Evolutionary conservation across 2,113 vertebrate genomes (phyloP).

Genomic region (Neogale vison): DNA sequence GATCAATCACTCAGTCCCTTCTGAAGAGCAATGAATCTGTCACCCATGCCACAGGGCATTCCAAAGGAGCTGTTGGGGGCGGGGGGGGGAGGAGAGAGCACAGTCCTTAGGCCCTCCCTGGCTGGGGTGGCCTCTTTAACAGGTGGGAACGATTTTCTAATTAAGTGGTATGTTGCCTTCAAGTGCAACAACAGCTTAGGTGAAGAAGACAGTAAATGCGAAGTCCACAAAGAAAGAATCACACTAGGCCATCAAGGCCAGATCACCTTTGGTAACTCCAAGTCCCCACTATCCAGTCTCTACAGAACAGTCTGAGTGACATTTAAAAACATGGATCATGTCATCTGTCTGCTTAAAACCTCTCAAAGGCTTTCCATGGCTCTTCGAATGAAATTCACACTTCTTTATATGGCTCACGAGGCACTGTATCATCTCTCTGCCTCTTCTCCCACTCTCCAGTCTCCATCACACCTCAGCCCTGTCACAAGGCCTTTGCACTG

Average conservation of each 20-base stretch:
- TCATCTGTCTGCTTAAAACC: background rate
- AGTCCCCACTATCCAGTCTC: background rate
- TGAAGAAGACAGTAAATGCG: background rate
- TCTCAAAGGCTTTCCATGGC: background rate
- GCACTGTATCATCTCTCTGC: background rate
- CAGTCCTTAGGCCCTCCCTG: background rate
- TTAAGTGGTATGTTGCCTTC: slow-evolving; percentile 52
- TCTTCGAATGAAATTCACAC: background rate
- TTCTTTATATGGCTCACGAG: background rate
- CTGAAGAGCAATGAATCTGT: background rate
- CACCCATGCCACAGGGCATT: background rate
- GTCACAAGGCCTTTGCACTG: background rate
- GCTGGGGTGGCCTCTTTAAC: background rate
- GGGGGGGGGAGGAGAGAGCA: background rate
- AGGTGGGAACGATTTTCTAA: slow-evolving; percentile 40
- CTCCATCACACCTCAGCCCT: background rate
- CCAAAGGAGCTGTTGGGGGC: background rate
- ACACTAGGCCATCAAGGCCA: background rate
- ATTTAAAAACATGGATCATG: background rate
- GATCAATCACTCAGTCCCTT: background rate
- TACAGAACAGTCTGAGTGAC: background rate
- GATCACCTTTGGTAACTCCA: background rate
- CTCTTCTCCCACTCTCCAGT: background rate
- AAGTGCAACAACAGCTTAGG: background rate
- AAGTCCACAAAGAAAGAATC: background rate